phyloP scores from a whole-genome alignment of 2,113 vertebrate genomes.

The Phalacrocorax aristotelis region DNA sequence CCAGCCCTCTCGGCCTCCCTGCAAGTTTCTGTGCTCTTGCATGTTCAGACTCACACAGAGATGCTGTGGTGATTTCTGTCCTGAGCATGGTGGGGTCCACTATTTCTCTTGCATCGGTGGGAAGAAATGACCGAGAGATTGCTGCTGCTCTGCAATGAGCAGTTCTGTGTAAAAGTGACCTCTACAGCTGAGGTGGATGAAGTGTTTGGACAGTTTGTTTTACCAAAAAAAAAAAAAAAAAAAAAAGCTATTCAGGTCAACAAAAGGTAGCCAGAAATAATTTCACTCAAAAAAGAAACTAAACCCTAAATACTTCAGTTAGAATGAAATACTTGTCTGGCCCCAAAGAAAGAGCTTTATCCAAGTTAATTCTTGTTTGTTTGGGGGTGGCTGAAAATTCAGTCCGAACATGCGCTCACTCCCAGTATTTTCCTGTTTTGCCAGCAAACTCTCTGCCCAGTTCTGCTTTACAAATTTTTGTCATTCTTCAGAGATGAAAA shows the following conservation, averaged over 20 bases:
- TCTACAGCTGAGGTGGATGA: neutral
- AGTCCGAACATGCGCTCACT: neutral
- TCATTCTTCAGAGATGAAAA: neutral
- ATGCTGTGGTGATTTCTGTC: neutral
- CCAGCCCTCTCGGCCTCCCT: neutral
- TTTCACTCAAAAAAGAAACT: neutral
- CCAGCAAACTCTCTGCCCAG: neutral
- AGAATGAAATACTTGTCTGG: neutral
- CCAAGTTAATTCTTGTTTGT: neutral
- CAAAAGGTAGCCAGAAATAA: neutral
- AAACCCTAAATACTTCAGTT: neutral
- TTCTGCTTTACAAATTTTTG: neutral
- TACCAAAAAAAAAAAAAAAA: neutral
- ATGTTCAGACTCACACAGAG: neutral
- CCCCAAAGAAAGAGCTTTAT: neutral
- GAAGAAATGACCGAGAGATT: neutral
- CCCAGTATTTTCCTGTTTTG: neutral
- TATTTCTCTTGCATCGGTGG: neutral
- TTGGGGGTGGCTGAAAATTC: neutral
- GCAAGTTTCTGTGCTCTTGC: neutral
- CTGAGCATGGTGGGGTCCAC: fast-evolving
- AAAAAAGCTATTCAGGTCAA: neutral
- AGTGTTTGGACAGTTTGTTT: neutral
- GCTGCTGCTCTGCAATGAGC: neutral
- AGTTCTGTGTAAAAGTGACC: conserved; percentile 11